phyloP scores from a whole-genome alignment of 2,797 vertebrate genomes.

The Gobionotothen gibberifrons region DNA sequence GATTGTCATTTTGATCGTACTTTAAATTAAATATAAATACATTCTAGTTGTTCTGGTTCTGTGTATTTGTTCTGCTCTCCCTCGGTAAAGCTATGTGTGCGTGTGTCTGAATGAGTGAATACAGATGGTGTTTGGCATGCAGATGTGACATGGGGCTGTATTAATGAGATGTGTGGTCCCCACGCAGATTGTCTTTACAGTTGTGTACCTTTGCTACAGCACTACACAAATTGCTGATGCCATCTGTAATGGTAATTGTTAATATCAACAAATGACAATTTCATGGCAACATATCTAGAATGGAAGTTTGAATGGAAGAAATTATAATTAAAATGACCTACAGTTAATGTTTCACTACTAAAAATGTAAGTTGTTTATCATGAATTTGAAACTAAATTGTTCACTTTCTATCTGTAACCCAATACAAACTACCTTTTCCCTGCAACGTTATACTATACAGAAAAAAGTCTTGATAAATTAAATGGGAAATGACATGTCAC shows the following conservation, averaged over 20 bases:
- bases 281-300: neutral
- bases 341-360: neutral
- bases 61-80: conserved; percentile 24
- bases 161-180: conserved; percentile 68
- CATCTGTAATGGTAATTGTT: neutral
- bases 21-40: conserved; percentile 47
- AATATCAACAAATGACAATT: neutral
- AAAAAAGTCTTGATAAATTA: neutral
- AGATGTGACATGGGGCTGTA: conserved; percentile 54
- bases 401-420: neutral
- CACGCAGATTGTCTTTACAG: conserved; percentile 53
- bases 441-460: too few relatives aligned
- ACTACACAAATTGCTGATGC: conserved; percentile 36
- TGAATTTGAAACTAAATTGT: neutral
- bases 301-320: neutral
- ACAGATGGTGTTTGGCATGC: conserved; percentile 74
- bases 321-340: neutral
- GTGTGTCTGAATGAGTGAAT: conserved; percentile 37
- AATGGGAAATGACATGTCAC: neutral
- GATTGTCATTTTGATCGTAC: conserved; percentile 45
- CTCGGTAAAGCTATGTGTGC: conserved; percentile 15
- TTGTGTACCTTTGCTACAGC: conserved; percentile 43
- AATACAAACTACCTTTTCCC: neutral
- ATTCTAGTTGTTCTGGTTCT: conserved; percentile 25
- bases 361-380: neutral